phyloP scores from a whole-genome alignment of 1,140 invertebrate genomes.

The Oppia nitens region DNA sequence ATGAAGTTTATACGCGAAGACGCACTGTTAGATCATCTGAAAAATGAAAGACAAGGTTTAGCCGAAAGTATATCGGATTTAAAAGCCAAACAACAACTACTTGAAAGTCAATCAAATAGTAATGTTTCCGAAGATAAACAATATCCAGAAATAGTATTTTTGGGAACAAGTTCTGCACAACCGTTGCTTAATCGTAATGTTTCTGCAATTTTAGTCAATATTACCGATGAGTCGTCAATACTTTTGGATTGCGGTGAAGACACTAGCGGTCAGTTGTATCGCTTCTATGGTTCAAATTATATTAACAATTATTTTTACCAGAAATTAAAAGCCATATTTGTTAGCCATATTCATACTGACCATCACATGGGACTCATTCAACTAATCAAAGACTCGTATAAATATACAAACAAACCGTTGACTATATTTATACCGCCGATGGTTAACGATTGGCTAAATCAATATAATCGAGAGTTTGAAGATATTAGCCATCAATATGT shows the following conservation, averaged over 20 bases:
- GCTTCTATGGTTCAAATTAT: conserved; percentile 52
- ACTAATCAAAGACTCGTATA: conserved; percentile 43
- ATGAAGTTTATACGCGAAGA: neutral
- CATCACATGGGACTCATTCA: conserved; percentile 70
- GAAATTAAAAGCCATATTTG: conserved; percentile 52
- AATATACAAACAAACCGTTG: conserved; percentile 5
- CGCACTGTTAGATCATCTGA: neutral
- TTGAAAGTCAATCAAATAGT: neutral
- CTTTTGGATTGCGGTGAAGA: conserved; percentile 90
- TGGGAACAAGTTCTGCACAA: conserved; percentile 82
- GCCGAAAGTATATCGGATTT: conserved; percentile 33
- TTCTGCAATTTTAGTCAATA: conserved; percentile 58
- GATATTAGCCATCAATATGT: conserved; percentile 3
- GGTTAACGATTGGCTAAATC: conserved; percentile 4
- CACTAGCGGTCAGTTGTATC: conserved; percentile 62
- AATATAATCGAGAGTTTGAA: neutral
- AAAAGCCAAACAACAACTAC: conserved; percentile 27
- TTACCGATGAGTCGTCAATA: conserved; percentile 34
- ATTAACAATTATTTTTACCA: conserved; percentile 42
- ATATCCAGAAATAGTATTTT: conserved; percentile 63
- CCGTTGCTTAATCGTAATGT: conserved; percentile 82
- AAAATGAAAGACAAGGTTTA: conserved; percentile 33
- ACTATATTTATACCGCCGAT: conserved; percentile 7
- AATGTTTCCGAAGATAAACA: conserved; percentile 15
- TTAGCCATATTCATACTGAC: conserved; percentile 87